Percentiles rank a stretch among this genome's conserved stretches.
These are phyloP conservation scores for Dromococcyx pavoninus DNA, from an alignment of 2,797 vertebrate species.

Conservation along the genomic window DNA sequence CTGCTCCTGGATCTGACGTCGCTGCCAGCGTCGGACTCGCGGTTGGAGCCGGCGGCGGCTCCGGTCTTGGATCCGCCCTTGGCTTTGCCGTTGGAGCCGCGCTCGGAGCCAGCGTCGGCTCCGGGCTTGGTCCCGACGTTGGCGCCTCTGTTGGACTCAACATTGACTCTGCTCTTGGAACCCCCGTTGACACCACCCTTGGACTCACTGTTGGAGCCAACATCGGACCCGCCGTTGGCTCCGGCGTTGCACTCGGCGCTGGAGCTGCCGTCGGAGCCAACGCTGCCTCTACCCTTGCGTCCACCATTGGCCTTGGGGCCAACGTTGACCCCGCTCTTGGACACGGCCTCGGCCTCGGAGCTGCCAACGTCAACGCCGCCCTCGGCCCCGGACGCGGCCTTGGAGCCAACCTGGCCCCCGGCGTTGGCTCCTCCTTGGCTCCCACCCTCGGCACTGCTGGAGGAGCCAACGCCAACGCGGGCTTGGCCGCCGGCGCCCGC, in stretches of 20 bases:
- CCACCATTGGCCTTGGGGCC: neutral
- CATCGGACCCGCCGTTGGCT: no score
- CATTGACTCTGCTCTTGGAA: neutral
- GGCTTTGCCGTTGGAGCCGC: neutral
- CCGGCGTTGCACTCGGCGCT: neutral
- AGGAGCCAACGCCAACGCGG: neutral
- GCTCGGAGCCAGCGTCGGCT: neutral
- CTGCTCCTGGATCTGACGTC: neutral
- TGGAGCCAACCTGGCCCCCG: neutral
- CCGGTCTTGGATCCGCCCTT: neutral
- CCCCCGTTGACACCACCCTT: neutral
- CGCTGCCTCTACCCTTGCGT: neutral
- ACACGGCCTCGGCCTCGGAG: neutral
- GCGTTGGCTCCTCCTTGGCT: neutral
- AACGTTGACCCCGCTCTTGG: neutral
- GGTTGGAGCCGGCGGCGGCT: neutral
- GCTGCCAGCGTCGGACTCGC: neutral
- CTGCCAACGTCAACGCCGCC: neutral
- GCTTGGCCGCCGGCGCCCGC: neutral
- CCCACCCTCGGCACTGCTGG: neutral
- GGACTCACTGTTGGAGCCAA: neutral
- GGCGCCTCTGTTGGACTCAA: neutral
- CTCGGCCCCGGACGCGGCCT: neutral
- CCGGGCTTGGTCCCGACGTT: accelerated
- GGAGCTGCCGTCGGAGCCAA: neutral